phyloP scores from a whole-genome alignment of 30 jellyfish, hydroid and myxozoan genomes.

The Cassiopea xamachana region DNA sequence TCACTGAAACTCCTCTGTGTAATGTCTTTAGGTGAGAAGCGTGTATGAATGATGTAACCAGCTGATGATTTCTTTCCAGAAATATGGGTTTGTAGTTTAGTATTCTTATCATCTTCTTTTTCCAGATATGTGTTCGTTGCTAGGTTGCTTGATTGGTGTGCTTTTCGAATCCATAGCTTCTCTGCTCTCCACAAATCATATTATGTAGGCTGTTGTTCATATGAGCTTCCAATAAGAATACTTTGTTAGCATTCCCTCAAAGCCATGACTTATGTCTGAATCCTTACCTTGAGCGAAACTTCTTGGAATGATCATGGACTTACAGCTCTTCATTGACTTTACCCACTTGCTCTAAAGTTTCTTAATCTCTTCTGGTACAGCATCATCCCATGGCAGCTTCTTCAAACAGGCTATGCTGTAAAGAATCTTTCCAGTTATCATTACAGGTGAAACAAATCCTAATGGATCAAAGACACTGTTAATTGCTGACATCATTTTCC shows the following conservation, averaged over 20 bases:
- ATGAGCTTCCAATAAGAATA: not conserved
- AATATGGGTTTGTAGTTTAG: conserved; percentile 32
- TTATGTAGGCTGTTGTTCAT: conserved; percentile 39
- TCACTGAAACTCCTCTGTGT: conserved; percentile 73
- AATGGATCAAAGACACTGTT: not conserved
- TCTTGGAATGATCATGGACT: conserved; percentile 29
- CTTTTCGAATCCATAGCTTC: conserved; percentile 40
- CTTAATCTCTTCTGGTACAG: conserved; percentile 31
- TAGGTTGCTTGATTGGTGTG: conserved; percentile 54
- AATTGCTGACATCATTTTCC: conserved; percentile 62
- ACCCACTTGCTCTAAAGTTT: conserved; percentile 17
- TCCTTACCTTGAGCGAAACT: conserved; percentile 28
- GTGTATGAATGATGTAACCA: conserved; percentile 57
- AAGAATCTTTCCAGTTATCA: too few relatives aligned
- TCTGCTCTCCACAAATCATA: conserved; percentile 53
- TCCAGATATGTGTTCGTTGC: conserved; percentile 31
- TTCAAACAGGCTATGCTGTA: conserved; percentile 13
- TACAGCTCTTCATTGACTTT: not conserved
- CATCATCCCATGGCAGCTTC: conserved; percentile 73
- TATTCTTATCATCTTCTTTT: conserved; percentile 51
- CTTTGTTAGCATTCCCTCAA: not conserved
- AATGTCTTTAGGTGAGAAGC: conserved; percentile 51
- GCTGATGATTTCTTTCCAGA: conserved; percentile 18
- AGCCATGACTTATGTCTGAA: conserved; percentile 15
- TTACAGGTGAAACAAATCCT: too few relatives aligned